phyloP scores from a whole-genome alignment of 2,797 vertebrate species.

The Gymnothorax reevesii region DNA sequence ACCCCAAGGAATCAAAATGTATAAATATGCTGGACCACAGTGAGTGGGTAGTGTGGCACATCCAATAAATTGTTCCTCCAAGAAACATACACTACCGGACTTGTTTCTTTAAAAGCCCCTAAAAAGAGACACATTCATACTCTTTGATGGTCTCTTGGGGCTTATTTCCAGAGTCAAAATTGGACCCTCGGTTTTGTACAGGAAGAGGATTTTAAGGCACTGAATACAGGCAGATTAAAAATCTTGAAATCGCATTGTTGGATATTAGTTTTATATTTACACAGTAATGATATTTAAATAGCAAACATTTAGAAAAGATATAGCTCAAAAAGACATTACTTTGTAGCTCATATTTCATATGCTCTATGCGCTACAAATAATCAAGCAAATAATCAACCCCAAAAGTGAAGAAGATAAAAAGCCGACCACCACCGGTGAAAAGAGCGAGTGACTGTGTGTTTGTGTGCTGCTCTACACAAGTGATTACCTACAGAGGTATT shows the following conservation, averaged over 20 bases:
- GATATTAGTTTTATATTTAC: neutral
- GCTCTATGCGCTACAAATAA: neutral
- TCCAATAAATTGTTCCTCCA: neutral
- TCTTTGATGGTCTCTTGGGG: neutral
- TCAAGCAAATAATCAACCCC: neutral
- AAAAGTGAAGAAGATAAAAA: neutral
- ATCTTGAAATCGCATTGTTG: neutral
- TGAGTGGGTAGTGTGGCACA: neutral
- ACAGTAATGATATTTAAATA: neutral
- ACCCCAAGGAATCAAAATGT: neutral
- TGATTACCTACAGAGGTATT: too few species aligned
- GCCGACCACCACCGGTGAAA: neutral
- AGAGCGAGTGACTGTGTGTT: neutral
- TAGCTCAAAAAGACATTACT: neutral
- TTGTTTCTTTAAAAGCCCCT: neutral
- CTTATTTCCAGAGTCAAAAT: neutral
- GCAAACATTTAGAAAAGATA: neutral
- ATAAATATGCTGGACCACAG: neutral
- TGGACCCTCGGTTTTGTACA: neutral
- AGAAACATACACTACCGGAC: neutral
- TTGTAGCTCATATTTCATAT: neutral
- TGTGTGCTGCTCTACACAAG: too few species aligned
- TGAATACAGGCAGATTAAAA: neutral
- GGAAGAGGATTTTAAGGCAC: conserved; percentile 3
- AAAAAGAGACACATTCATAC: neutral